These are phyloP conservation scores for Cairina moschata DNA, from an alignment of 2,113 vertebrate species.

Conservation along the genomic window DNA sequence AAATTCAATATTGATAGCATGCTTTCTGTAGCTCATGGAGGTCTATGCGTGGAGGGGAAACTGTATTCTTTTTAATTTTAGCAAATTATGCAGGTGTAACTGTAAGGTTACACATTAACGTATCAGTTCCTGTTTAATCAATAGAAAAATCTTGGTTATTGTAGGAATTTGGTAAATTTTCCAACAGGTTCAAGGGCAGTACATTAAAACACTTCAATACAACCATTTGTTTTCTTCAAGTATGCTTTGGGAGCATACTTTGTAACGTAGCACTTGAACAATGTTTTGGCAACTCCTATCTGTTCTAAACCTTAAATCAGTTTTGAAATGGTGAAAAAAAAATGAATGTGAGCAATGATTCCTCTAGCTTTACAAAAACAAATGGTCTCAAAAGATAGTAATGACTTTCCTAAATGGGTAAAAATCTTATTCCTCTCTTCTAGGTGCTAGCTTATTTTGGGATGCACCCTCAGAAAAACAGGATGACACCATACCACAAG, in stretches of 20 bases:
- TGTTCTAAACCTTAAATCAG: neutral
- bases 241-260: neutral
- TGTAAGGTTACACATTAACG: neutral
- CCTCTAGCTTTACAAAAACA: neutral
- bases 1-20: neutral
- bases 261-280: neutral
- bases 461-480: slow-evolving; percentile 66
- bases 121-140: neutral
- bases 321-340: neutral
- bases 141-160: neutral
- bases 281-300: neutral
- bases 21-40: neutral
- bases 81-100: neutral
- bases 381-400: neutral
- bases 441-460: slow-evolving; percentile 95
- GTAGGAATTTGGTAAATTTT: neutral
- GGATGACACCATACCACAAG: neutral
- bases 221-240: neutral
- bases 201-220: neutral
- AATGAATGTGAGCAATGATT: neutral
- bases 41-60: neutral
- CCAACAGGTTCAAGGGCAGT: neutral
- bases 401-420: neutral
- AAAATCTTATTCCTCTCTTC: neutral
- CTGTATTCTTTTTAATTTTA: neutral